A percentile compares a stretch with the other conserved stretches of the same genome.
Evolutionary conservation across 2,113 vertebrate species (phyloP).

Genomic region (Gyps fulvus): DNA sequence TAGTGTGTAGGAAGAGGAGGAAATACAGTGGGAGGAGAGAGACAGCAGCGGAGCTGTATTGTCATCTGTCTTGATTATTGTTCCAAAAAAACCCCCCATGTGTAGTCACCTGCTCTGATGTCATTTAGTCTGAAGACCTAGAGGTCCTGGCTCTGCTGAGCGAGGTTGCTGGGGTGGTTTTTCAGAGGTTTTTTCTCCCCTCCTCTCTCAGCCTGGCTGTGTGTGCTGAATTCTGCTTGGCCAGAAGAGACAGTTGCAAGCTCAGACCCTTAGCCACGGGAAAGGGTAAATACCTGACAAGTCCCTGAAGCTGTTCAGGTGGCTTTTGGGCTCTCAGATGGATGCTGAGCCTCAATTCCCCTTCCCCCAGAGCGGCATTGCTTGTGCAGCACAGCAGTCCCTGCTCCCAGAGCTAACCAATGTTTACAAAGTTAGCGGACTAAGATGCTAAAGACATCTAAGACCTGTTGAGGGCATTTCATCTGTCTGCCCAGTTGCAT

Average conservation of each 20-base stretch:
- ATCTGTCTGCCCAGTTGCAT: constrained; percentile 56
- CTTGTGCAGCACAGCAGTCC: neutral
- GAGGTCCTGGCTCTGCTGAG: neutral
- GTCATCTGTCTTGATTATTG: constrained; percentile 47
- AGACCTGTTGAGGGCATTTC: constrained; percentile 59
- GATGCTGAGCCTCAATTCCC: neutral
- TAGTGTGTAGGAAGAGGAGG: constrained; percentile 54
- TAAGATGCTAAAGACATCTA: constrained; percentile 58
- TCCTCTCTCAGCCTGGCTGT: neutral
- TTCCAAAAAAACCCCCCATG: neutral
- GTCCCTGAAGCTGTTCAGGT: neutral
- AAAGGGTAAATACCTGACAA: neutral
- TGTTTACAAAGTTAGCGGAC: constrained; percentile 44
- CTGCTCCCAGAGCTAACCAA: constrained; percentile 1
- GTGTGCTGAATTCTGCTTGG: neutral
- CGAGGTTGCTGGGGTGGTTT: neutral
- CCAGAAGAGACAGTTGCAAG: neutral
- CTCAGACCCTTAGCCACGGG: neutral
- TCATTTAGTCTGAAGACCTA: neutral
- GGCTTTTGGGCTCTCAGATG: neutral
- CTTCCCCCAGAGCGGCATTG: neutral
- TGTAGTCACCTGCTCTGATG: constrained; percentile 37
- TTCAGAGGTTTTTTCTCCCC: neutral
- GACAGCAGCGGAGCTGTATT: constrained; percentile 44
- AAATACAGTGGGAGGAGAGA: constrained; percentile 61